Base-by-base conservation (phyloP, 2,888 invertebrate genomes). In the Glyphotaelius pellucidus region DNA sequence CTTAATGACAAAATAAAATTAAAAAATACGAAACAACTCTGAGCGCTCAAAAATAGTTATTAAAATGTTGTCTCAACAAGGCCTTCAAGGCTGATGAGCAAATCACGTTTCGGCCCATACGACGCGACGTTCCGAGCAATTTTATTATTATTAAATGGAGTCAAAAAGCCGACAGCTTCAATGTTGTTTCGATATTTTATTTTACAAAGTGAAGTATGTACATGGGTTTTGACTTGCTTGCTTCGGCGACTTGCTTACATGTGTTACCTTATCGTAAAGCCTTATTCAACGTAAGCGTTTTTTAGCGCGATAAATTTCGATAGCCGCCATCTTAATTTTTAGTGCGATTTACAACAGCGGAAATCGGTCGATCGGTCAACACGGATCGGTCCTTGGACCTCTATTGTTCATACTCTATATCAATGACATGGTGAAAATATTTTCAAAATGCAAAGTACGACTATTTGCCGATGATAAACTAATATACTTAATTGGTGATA, bases 1-100 rank as follows among this genome's bases (percentile, higher is more conserved):
- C n/a, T 32, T 3, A 32, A 32, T 38, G 38, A 38, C 15, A 47
- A 15, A 14, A 15, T 47, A 47, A 47, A 47, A 47, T 47, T 14
- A 2, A 47, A 67, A 19, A 52, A 52, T 52, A 52, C 52, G 52
- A 19, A 52, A 52, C 4, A 19, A 67, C 25, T 25, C 25, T 0
- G 25, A 67, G 25, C 25, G 25, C 67, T 1, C 67, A 25, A 67
- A 67, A n/a, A 67, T 67, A 9, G 25, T n/a, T 52, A 52, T 52
- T 67, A 67, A 67, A 14, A 67, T 67, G 67, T 67, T 67, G 83
- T 32, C 15, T 19, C 83, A 35, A 15, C 19, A 32, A 32, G 67
- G 11, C 35, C 83, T 11, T 32, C 83, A 83, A 83, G 83, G 83
- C 35, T 83, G 83, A 83, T 32, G 83, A 83, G 38, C 83, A 38